Evolutionary conservation across 1,140 invertebrate genomes (phyloP), one percentile per base, ranked within the genome.

Genomic region (Drosophila arawakana): DNA sequence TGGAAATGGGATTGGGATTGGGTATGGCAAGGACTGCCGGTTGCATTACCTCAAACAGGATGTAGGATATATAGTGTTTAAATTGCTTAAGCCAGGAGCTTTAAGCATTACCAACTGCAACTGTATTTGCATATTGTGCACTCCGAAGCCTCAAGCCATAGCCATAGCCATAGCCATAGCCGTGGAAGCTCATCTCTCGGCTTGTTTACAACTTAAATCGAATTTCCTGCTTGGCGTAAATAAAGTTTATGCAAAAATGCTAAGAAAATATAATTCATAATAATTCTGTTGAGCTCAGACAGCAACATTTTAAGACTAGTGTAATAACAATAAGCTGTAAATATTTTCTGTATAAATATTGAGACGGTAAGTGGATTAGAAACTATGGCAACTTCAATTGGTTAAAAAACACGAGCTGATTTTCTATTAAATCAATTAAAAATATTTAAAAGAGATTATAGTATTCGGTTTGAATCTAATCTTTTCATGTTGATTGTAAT

Each of bases 201-300:
- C 73, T 88, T 88, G 83, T 88, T 86, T 86, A 88, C 83, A 88
- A 86, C 88, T 86, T 86, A 83, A 86, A 86, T 86, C 83, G 83
- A 86, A 86, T 88, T 88, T 86, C 83, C 83, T 83, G 80, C 74
- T 50, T 74, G 80, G 76, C 50, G 72, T 88, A 82, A 80, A 82
- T 77, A 81, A 86, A 80, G 49, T 86, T 67, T 71, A 41, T 63
- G 43, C 67, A 63, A 67, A 78, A 73, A 55, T 9, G 11, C 21
- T 21, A 25, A 25, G 18, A 25, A 49, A 49, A 18, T 21, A 25
- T 10, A 13, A 54, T 15, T 34, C 15, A 30, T 30, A 49, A 57
- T 60, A 43, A 69, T 18, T 2, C 50, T 21, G 9, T 15, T 49
- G 13, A 46, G 30, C 50, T 57, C 9, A 7, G 18, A 11, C 25